Evolutionary conservation across 1,140 invertebrate species (phyloP).

Genomic region (Coenobita brevimanus): DNA sequence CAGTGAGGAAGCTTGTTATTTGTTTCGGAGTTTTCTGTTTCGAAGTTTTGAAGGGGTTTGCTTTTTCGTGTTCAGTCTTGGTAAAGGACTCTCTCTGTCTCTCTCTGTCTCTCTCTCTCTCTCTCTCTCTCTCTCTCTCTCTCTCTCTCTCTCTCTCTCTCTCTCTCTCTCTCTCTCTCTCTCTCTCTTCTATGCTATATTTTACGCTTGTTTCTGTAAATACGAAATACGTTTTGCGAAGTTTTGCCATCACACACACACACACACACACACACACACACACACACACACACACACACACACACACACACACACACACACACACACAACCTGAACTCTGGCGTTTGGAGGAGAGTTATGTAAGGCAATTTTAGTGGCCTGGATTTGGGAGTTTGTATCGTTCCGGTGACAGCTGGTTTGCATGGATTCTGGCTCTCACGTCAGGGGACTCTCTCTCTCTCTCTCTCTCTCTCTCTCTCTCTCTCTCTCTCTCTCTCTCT

Average conservation of each 20-base stretch:
- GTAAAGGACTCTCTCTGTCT: neutral
- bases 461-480: no score
- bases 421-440: neutral
- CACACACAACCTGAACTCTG: neutral
- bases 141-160: neutral
- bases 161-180: neutral
- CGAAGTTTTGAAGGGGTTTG: no score
- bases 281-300: neutral
- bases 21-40: no score
- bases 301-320: slow-evolving; percentile 13
- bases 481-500: neutral
- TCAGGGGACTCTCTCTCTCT: no score
- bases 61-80: neutral
- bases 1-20: no score
- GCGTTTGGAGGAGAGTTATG: no score
- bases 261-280: neutral
- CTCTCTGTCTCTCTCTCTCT: slow-evolving; percentile 23
- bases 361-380: no score
- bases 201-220: neutral
- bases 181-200: neutral
- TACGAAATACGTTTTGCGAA: neutral
- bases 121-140: slow-evolving; percentile 1
- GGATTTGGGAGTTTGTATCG: no score
- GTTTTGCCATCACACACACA: neutral
- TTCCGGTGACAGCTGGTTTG: no score